Evolutionary conservation across 2,888 invertebrate genomes (phyloP).

Genomic region (Thumatha senex): DNA sequence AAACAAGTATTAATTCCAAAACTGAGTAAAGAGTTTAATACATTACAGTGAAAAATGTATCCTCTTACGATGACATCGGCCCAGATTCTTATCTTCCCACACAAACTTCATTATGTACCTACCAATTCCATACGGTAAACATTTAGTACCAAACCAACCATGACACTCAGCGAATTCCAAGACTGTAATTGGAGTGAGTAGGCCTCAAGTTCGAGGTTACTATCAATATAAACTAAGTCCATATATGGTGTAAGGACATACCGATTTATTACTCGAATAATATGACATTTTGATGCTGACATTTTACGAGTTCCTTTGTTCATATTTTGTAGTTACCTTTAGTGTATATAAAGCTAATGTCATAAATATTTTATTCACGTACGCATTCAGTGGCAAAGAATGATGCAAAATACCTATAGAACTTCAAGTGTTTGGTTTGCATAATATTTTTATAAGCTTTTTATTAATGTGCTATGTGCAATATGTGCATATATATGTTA

Average conservation of each 20-base stretch:
- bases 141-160: constrained; percentile 8
- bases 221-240: constrained; percentile 17
- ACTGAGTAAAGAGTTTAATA: too few species aligned
- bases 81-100: constrained; percentile 31
- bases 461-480: too few species aligned
- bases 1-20: too few species aligned
- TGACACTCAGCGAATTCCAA: constrained; percentile 21
- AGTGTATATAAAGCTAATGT: constrained; percentile 1
- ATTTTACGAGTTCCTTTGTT: constrained; percentile 18
- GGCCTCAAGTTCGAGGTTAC: constrained; percentile 39
- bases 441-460: background rate
- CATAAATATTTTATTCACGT: constrained; percentile 11
- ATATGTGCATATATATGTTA: too few species aligned
- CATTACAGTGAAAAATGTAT: constrained; percentile 7
- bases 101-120: constrained; percentile 3
- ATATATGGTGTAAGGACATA: constrained; percentile 23
- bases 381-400: background rate
- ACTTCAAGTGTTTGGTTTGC: constrained; percentile 2
- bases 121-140: background rate
- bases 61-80: constrained; percentile 15
- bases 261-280: constrained; percentile 10
- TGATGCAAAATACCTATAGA: background rate
- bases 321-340: constrained; percentile 15
- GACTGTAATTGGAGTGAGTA: constrained; percentile 29
- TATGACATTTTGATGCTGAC: constrained; percentile 16